Conservation (phyloP, 1,140 invertebrate genomes). For the Heterodera carotae region DNA sequence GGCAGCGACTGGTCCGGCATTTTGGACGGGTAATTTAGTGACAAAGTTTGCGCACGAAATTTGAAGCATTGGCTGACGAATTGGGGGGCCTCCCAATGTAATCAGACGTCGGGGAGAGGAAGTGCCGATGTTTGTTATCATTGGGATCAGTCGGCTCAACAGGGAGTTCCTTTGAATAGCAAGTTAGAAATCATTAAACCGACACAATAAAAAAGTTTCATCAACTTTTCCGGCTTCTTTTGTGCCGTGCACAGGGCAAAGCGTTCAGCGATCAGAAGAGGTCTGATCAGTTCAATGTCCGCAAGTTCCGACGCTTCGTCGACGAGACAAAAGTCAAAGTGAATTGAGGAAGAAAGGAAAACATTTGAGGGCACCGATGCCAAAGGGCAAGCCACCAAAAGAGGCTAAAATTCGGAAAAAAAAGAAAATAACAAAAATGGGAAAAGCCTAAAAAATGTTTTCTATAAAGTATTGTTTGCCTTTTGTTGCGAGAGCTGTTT, state of each 20-base stretch:
- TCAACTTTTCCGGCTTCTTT: neutral
- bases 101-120: neutral
- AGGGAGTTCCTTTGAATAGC: neutral
- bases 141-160: neutral
- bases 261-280: neutral
- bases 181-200: neutral
- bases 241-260: neutral
- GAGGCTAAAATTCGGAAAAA: neutral
- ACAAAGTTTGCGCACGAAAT: neutral
- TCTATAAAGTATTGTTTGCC: neutral
- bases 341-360: neutral
- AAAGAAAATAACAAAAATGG: neutral
- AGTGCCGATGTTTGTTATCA: neutral
- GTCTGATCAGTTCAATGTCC: neutral
- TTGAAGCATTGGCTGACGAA: neutral
- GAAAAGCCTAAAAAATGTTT: neutral
- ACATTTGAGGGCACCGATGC: neutral
- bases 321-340: constrained; percentile 1
- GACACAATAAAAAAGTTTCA: neutral
- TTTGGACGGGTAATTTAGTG: neutral
- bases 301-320: neutral
- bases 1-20: neutral
- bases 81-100: neutral
- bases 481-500: neutral
- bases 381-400: neutral